phyloP scores from a whole-genome alignment of 2,113 vertebrate genomes.

The Choloepus hoffmanni region DNA sequence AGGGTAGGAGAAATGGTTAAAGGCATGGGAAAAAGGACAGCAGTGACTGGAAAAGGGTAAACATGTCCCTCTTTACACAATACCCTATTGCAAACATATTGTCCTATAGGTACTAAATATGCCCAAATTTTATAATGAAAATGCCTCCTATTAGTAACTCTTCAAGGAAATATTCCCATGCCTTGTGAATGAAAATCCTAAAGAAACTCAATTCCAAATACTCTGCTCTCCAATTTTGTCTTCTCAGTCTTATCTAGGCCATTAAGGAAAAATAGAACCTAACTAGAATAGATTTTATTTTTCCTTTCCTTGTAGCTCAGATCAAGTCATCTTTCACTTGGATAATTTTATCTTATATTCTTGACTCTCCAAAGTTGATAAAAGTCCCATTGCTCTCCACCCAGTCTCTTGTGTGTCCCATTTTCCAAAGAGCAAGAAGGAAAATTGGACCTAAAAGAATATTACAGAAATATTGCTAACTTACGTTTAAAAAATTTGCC shows the following conservation, averaged over 20 bases:
- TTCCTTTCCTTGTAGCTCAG: neutral
- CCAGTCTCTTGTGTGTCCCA: neutral
- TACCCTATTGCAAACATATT: neutral
- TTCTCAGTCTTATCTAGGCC: neutral
- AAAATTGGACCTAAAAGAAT: neutral
- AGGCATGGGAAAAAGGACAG: neutral
- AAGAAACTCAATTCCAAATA: neutral
- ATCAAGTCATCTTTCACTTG: neutral
- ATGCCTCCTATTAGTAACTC: neutral
- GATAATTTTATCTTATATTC: neutral
- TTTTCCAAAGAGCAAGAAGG: slow-evolving; percentile 22
- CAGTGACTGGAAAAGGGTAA: neutral
- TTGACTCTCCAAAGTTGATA: neutral
- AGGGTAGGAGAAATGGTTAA: neutral
- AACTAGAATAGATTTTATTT: neutral
- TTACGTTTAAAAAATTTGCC: slow-evolving; percentile 37
- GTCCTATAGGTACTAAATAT: neutral
- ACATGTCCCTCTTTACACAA: neutral
- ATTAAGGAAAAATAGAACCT: neutral
- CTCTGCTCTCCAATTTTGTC: neutral
- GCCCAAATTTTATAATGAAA: neutral
- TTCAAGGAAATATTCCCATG: neutral
- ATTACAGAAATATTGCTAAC: neutral
- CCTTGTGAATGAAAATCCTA: neutral
- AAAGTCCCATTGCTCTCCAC: neutral